Evolutionary conservation across 2,888 invertebrate genomes (phyloP).

Genomic region (Agrotis puta): DNA sequence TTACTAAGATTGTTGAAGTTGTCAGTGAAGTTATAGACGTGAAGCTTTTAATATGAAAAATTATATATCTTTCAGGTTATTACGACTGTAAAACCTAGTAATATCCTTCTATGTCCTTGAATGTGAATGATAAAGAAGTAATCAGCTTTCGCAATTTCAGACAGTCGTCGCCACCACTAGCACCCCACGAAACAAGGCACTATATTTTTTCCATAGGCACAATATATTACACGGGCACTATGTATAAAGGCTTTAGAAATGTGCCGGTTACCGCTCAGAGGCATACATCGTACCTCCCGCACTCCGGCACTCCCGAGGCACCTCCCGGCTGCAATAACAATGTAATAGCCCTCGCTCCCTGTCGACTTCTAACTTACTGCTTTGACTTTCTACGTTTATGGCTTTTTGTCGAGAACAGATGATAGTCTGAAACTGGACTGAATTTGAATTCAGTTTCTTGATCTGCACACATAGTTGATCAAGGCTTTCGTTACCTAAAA

Average conservation of each 20-base stretch:
- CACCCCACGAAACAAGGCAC: slow-evolving; percentile 44
- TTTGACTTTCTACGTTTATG: slow-evolving; percentile 36
- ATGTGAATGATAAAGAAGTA: too few species aligned
- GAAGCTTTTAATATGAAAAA: too few species aligned
- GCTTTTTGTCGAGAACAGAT: slow-evolving; percentile 10
- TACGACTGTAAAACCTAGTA: not conserved
- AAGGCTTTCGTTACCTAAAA: not conserved
- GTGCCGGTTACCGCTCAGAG: slow-evolving; percentile 51
- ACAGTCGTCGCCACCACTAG: slow-evolving; percentile 34
- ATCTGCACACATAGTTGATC: not conserved
- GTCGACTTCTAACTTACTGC: slow-evolving; percentile 34
- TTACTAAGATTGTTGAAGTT: not conserved
- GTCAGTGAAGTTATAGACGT: too few species aligned
- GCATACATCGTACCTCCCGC: slow-evolving; percentile 27
- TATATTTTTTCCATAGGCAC: slow-evolving; percentile 65
- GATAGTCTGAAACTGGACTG: not conserved
- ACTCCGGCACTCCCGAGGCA: not conserved
- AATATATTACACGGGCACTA: slow-evolving; percentile 60
- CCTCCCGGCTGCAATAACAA: slow-evolving; percentile 42
- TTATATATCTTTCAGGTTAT: too few species aligned
- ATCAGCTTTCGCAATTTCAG: too few species aligned
- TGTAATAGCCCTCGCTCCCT: slow-evolving; percentile 38
- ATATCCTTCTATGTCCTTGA: not conserved
- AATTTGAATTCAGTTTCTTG: not conserved
- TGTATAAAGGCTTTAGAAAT: slow-evolving; percentile 60